These are phyloP conservation scores for Zosterops japonicus DNA, from an alignment of 2,113 vertebrate species.

Conservation along the genomic window DNA sequence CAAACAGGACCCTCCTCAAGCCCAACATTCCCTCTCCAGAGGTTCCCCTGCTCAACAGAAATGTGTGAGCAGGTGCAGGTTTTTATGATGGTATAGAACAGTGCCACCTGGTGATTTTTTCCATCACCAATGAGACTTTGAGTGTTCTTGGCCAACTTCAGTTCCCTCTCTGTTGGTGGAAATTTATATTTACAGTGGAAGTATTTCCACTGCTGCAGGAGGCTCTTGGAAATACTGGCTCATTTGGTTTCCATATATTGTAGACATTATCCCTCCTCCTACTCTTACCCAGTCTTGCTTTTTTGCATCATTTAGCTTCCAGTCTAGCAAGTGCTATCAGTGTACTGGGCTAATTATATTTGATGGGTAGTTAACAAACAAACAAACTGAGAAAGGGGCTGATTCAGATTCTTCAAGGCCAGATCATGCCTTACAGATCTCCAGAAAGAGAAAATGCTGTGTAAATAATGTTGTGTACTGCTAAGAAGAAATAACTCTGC, in stretches of 20 bases:
- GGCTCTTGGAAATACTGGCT: neutral
- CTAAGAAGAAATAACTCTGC: neutral
- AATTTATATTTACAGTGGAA: neutral
- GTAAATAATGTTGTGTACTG: neutral
- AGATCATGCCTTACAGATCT: neutral
- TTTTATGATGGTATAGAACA: neutral
- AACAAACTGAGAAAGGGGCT: neutral
- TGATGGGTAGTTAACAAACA: neutral
- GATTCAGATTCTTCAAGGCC: neutral
- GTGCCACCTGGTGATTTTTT: conserved; percentile 21
- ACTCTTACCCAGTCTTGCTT: neutral
- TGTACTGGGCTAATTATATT: neutral
- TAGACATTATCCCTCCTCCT: neutral
- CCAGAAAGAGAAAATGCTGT: neutral
- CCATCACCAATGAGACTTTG: neutral
- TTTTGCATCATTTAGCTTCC: neutral
- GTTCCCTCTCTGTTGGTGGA: accelerated
- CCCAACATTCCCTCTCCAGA: neutral
- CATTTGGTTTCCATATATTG: neutral
- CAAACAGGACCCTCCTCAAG: neutral
- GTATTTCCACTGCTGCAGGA: neutral
- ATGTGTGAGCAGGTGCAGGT: neutral
- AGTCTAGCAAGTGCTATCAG: neutral
- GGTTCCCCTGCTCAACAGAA: neutral
- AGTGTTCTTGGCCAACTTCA: neutral